phyloP scores from a whole-genome alignment of 2,888 invertebrate genomes.

The Hofmannophila pseudospretella region DNA sequence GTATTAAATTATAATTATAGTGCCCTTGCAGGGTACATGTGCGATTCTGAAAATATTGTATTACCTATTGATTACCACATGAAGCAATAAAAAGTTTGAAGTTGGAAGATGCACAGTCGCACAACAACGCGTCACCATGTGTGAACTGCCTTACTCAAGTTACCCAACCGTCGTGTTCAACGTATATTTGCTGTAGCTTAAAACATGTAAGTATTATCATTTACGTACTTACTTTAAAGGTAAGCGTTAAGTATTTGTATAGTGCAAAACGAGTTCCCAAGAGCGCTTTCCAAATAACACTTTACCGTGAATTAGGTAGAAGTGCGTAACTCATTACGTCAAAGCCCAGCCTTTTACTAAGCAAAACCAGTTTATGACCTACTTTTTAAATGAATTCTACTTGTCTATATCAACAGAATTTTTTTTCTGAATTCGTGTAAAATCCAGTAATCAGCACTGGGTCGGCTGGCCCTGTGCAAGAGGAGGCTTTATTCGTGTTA shows the following conservation, averaged over 20 bases:
- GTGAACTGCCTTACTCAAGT: too few relatives aligned
- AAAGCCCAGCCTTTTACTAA: slow-evolving; percentile 21
- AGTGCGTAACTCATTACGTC: slow-evolving; percentile 16
- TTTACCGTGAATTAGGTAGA: slow-evolving; percentile 11
- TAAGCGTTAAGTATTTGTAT: slow-evolving; percentile 7
- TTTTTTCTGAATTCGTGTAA: too few relatives aligned
- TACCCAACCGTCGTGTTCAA: background rate
- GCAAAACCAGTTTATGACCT: slow-evolving; percentile 41
- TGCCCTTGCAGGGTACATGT: too few relatives aligned
- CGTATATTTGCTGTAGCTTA: background rate
- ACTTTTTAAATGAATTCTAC: slow-evolving; percentile 6
- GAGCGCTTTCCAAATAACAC: slow-evolving; percentile 30
- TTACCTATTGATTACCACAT: too few relatives aligned
- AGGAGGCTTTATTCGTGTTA: too few relatives aligned
- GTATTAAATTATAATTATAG: too few relatives aligned
- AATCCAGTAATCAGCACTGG: too few relatives aligned
- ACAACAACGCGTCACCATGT: too few relatives aligned
- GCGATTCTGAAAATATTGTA: too few relatives aligned
- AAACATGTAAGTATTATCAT: slow-evolving; percentile 16
- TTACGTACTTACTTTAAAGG: slow-evolving; percentile 18
- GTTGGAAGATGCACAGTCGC: too few relatives aligned
- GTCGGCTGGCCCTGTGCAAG: too few relatives aligned
- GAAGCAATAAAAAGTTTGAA: too few relatives aligned
- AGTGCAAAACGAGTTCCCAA: slow-evolving; percentile 26
- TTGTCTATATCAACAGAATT: background rate